These are phyloP conservation scores for Eristalis arbustorum DNA, from an alignment of 2,888 invertebrate genomes.

Conservation along the genomic window DNA sequence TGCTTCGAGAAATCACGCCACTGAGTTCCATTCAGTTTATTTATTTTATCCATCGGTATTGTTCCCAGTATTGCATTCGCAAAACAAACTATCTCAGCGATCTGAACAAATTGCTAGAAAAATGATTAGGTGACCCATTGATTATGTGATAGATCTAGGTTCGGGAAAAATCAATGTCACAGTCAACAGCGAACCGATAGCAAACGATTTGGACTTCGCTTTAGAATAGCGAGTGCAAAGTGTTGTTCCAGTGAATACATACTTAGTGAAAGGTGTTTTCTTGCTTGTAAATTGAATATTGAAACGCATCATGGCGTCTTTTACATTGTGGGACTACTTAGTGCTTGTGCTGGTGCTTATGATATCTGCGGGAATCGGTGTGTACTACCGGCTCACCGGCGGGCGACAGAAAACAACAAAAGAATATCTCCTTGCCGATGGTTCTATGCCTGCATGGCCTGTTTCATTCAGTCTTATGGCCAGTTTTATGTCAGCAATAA, in stretches of 20 bases:
- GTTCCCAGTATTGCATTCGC: neutral
- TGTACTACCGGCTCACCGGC: slow-evolving; percentile 93
- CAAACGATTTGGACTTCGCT: slow-evolving; percentile 9
- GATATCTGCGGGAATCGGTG: slow-evolving; percentile 88
- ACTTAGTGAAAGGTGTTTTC: neutral
- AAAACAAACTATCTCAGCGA: neutral
- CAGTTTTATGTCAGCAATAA: slow-evolving; percentile 95
- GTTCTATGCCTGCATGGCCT: slow-evolving; percentile 89
- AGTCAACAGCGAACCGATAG: slow-evolving; percentile 12
- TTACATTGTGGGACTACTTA: slow-evolving; percentile 87
- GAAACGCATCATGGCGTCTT: slow-evolving; percentile 75
- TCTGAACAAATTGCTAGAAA: neutral
- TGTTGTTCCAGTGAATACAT: slow-evolving; percentile 5
- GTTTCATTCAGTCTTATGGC: slow-evolving; percentile 95
- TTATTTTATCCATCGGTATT: neutral
- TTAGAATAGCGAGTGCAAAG: slow-evolving; percentile 18
- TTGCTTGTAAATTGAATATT: neutral
- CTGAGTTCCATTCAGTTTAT: neutral
- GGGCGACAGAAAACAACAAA: slow-evolving; percentile 92
- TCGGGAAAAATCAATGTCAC: slow-evolving; percentile 33
- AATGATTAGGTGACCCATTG: neutral
- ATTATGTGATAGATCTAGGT: neutral
- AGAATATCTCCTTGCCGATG: slow-evolving; percentile 92
- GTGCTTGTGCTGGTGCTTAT: slow-evolving; percentile 87
- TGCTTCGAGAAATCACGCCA: neutral